Conservation (phyloP, 1,140 invertebrate species). For the Pemphigus obesinymphae region DNA sequence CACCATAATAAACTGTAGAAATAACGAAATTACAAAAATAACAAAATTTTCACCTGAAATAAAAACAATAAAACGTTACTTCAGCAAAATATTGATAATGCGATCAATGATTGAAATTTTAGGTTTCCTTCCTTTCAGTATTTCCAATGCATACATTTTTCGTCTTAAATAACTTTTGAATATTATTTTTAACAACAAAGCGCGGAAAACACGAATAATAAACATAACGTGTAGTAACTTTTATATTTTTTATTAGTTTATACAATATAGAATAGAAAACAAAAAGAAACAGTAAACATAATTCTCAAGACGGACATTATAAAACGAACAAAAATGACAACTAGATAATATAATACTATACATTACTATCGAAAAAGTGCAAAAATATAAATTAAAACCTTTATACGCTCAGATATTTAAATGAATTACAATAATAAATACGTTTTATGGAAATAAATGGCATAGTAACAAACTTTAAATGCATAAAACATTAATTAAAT, state of each 20-base stretch:
- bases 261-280: neutral
- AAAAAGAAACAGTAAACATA: neutral
- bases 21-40: too few species aligned
- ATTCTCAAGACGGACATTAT: neutral
- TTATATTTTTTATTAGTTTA: neutral
- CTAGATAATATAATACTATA: neutral
- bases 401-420: too few species aligned
- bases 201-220: neutral
- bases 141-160: constrained; percentile 12
- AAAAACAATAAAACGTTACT: neutral
- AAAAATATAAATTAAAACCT: neutral
- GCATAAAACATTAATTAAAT: too few species aligned
- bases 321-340: too few species aligned
- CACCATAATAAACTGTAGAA: neutral
- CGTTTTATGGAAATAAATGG: neutral
- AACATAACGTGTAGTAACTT: neutral
- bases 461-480: constrained; percentile 1
- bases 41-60: neutral
- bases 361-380: neutral
- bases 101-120: neutral
- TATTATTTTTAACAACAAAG: constrained; percentile 3
- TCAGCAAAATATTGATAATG: neutral
- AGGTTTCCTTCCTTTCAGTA: neutral
- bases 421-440: neutral
- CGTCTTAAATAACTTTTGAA: constrained; percentile 32